A percentile compares a stretch with the other conserved stretches of the same genome.
Conservation (phyloP, 2,113 vertebrate genomes). For the Euleptes europaea region DNA sequence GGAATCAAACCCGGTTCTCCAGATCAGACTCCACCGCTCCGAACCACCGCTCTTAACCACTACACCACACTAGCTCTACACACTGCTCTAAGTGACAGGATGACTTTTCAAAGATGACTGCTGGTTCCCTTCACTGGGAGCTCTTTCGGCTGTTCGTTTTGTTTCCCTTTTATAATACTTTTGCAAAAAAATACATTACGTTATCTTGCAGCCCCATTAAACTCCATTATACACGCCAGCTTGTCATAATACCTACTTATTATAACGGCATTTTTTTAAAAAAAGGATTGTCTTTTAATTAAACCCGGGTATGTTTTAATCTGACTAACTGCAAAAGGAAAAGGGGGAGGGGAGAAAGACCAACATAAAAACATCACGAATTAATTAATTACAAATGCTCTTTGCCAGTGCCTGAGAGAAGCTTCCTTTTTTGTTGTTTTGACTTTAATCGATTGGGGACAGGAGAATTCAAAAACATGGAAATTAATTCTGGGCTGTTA, state of each 20-base stretch:
- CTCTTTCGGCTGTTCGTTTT: neutral
- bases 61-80: no score
- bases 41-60: no score
- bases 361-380: conserved; percentile 36
- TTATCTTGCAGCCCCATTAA: conserved; percentile 32
- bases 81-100: no score
- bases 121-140: neutral
- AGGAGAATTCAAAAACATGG: conserved; percentile 1
- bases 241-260: conserved; percentile 21
- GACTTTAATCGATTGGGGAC: neutral
- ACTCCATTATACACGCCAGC: neutral
- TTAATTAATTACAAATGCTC: conserved; percentile 24
- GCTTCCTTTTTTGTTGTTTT: conserved; percentile 16
- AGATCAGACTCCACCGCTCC: no score
- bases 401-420: neutral
- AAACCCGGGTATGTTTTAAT: conserved; percentile 34
- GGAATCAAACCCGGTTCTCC: no score
- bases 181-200: neutral
- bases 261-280: conserved; percentile 4
- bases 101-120: neutral
- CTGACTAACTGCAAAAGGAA: conserved; percentile 13
- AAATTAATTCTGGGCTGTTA: neutral
- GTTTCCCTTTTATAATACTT: neutral
- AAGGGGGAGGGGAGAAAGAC: conserved; percentile 4
- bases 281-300: conserved; percentile 30